A percentile compares a stretch with the other conserved stretches of the same genome.
These are phyloP conservation scores for Orthosia gracilis DNA, from an alignment of 2,888 invertebrate genomes.

Conservation along the genomic window DNA sequence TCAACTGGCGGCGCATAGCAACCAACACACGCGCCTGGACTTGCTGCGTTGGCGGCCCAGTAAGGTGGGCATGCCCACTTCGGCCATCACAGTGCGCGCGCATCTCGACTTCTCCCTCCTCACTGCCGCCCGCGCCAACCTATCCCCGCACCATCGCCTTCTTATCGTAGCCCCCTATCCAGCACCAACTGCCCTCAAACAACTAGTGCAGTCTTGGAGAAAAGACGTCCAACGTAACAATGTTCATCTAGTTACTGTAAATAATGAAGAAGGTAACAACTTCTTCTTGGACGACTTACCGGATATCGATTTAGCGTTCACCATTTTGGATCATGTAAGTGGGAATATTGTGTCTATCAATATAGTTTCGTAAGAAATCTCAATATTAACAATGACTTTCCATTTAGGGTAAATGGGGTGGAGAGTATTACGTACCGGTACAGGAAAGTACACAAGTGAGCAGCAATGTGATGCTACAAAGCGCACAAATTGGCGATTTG, in stretches of 20 bases:
- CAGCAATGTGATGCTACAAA: constrained; percentile 65
- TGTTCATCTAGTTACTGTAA: constrained; percentile 73
- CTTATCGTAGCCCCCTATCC: constrained; percentile 54
- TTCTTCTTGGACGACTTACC: constrained; percentile 71
- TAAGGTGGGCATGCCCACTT: constrained; percentile 29
- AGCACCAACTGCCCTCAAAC: constrained; percentile 50
- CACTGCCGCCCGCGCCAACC: constrained; percentile 28
- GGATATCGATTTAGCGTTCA: constrained; percentile 72
- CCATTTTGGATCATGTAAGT: constrained; percentile 73
- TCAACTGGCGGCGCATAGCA: constrained; percentile 45
- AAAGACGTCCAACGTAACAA: constrained; percentile 67
- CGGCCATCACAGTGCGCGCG: constrained; percentile 54
- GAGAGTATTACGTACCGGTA: constrained; percentile 68
- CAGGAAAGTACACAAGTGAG: constrained; percentile 31
- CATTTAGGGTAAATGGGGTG: constrained; percentile 67
- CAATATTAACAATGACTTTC: neutral
- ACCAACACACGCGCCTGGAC: constrained; percentile 36
- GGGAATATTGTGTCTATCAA: neutral
- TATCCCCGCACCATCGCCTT: constrained; percentile 44
- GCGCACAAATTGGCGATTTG: constrained; percentile 48
- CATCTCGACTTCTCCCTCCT: constrained; percentile 38
- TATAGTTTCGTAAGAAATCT: neutral
- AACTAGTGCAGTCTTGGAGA: constrained; percentile 71
- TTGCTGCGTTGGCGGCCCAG: constrained; percentile 57
- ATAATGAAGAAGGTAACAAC: constrained; percentile 67